phyloP scores from a whole-genome alignment of 2,113 vertebrate species.

The Varanus salvator region DNA sequence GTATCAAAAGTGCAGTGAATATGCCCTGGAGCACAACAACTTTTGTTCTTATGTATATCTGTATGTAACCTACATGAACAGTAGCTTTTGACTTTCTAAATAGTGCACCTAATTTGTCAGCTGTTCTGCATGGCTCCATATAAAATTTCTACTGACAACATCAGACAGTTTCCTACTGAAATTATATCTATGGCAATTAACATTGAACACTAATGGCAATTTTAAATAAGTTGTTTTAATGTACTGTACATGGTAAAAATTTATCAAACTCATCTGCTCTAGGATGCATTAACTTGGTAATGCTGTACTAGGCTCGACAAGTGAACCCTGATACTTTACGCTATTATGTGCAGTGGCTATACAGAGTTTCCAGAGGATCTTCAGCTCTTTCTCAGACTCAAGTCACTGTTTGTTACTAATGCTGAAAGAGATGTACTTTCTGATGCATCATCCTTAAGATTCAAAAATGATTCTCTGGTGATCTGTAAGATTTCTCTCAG shows the following conservation, averaged over 20 bases:
- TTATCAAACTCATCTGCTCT: slow-evolving; percentile 41
- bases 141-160: slow-evolving; percentile 46
- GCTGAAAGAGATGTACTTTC: slow-evolving; percentile 90
- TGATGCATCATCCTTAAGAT: slow-evolving; percentile 87
- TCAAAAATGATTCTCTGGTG: slow-evolving; percentile 93
- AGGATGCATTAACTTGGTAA: slow-evolving; percentile 54
- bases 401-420: slow-evolving; percentile 86
- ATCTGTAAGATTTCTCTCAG: slow-evolving; percentile 95
- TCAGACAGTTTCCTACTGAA: slow-evolving; percentile 47
- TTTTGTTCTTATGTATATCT: slow-evolving; percentile 18
- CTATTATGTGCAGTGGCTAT: slow-evolving; percentile 54
- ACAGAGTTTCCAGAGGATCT: slow-evolving; percentile 38
- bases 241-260: slow-evolving; percentile 31
- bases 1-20: not conserved
- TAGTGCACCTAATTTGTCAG: slow-evolving; percentile 31
- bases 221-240: slow-evolving; percentile 47
- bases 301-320: slow-evolving; percentile 61
- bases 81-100: slow-evolving; percentile 38
- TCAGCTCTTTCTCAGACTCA: slow-evolving; percentile 92
- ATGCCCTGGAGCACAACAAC: not conserved
- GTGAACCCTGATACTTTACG: slow-evolving; percentile 57
- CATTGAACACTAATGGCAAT: slow-evolving; percentile 37
- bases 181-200: slow-evolving; percentile 49
- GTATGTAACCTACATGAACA: slow-evolving; percentile 25
- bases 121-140: slow-evolving; percentile 47